Conservation (phyloP, 2,888 invertebrate species). For the Ypsolopha scabrella region DNA sequence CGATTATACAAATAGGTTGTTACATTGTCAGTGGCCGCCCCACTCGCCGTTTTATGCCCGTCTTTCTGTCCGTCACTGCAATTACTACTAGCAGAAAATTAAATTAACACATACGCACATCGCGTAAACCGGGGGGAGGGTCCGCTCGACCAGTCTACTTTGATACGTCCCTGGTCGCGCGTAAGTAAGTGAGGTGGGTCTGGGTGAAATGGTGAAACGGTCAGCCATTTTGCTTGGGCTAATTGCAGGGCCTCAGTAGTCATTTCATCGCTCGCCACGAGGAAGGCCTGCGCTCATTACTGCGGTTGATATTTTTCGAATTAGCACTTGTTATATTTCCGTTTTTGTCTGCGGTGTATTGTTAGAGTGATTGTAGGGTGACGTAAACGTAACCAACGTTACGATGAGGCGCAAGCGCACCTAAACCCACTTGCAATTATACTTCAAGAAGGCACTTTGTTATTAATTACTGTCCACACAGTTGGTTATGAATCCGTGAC, state of each 20-base stretch:
- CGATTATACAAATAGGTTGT: constrained; percentile 40
- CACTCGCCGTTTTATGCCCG: constrained; percentile 23
- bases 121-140: constrained; percentile 43
- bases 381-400: constrained; percentile 17
- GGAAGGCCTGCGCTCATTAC: constrained; percentile 53
- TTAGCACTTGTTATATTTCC: constrained; percentile 63
- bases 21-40: constrained; percentile 41
- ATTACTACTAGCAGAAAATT: constrained; percentile 65
- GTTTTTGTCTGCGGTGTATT: constrained; percentile 44
- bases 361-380: constrained; percentile 40
- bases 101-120: constrained; percentile 65
- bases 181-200: constrained; percentile 7
- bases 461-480: background rate
- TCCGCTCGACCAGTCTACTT: constrained; percentile 23
- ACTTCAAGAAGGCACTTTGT: background rate
- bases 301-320: constrained; percentile 66
- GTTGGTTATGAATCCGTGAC: background rate
- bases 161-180: constrained; percentile 17
- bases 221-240: constrained; percentile 66
- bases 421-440: background rate
- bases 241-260: constrained; percentile 54
- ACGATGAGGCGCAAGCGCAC: constrained; percentile 3
- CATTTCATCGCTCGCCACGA: constrained; percentile 52
- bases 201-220: constrained; percentile 21
- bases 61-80: constrained; percentile 36